Percentiles rank a stretch among this genome's conserved stretches.
Conservation (phyloP, 2,888 invertebrate genomes). For the Troides aeacus region DNA sequence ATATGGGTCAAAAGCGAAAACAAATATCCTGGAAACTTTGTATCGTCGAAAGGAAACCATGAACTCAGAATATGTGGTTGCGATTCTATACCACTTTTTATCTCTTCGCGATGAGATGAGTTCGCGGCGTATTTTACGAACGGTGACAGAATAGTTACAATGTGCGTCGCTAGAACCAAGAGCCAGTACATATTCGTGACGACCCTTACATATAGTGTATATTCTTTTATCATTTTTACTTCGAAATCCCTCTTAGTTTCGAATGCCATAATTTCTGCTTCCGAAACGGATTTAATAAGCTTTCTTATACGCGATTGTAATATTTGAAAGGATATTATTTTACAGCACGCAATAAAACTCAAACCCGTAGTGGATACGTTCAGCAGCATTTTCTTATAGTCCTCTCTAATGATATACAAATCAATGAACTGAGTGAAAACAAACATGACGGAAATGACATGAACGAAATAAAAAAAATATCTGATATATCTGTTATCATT, state of each 20-base stretch:
- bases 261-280: constrained; percentile 46
- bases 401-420: constrained; percentile 46
- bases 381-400: constrained; percentile 48
- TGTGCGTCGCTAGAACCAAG: constrained; percentile 45
- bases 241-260: constrained; percentile 36
- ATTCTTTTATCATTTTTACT: constrained; percentile 41
- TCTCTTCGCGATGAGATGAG: constrained; percentile 43
- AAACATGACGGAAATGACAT: constrained; percentile 43
- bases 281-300: constrained; percentile 42
- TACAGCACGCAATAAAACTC: constrained; percentile 43
- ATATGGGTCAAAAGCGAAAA: constrained; percentile 47
- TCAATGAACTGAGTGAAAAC: constrained; percentile 46
- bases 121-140: constrained; percentile 46
- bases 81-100: constrained; percentile 45
- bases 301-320: constrained; percentile 41
- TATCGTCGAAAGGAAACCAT: constrained; percentile 64
- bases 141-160: constrained; percentile 45
- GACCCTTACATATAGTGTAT: constrained; percentile 50
- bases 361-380: constrained; percentile 50
- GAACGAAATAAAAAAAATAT: constrained; percentile 41
- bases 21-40: constrained; percentile 52
- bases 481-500: constrained; percentile 43
- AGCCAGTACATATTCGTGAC: constrained; percentile 54
- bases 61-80: constrained; percentile 56
- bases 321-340: constrained; percentile 43